Percentiles rank a stretch among this genome's conserved stretches.
phyloP scores from a whole-genome alignment of 2,888 invertebrate species.

The Sesia apiformis region DNA sequence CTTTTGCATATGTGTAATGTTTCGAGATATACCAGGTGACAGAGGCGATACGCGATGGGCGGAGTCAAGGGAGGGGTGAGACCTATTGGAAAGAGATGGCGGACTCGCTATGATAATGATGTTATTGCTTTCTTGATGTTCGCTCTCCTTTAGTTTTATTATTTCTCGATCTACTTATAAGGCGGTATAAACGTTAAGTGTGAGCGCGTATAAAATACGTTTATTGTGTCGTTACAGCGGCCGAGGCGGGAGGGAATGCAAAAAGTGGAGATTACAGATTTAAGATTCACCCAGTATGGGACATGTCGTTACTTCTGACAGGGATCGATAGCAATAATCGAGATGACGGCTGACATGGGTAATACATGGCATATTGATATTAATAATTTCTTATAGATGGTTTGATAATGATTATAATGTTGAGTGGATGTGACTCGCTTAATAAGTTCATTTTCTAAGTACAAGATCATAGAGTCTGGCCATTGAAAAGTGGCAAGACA shows the following conservation, averaged over 20 bases:
- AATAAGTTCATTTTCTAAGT: too few relatives aligned
- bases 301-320: constrained; percentile 31
- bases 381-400: too few relatives aligned
- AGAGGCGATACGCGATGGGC: constrained; percentile 67
- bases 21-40: constrained; percentile 74
- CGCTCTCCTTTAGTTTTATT: constrained; percentile 70
- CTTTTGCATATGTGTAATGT: constrained; percentile 75
- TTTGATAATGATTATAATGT: too few relatives aligned
- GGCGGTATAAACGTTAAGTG: constrained; percentile 71
- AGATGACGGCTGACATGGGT: neutral
- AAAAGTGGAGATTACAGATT: constrained; percentile 65
- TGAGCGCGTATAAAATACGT: constrained; percentile 69
- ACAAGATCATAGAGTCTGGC: too few relatives aligned
- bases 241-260: constrained; percentile 49
- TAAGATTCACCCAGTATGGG: constrained; percentile 43
- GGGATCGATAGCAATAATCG: constrained; percentile 26
- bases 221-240: constrained; percentile 64
- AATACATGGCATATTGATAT: neutral
- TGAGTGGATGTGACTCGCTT: too few relatives aligned
- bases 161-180: constrained; percentile 73
- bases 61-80: constrained; percentile 64
- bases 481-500: too few relatives aligned
- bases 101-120: constrained; percentile 72
- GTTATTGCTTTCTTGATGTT: constrained; percentile 74
- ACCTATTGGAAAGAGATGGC: constrained; percentile 73